These are phyloP conservation scores for Sycophila texana DNA, from an alignment of 2,888 invertebrate genomes.

Conservation along the genomic window DNA sequence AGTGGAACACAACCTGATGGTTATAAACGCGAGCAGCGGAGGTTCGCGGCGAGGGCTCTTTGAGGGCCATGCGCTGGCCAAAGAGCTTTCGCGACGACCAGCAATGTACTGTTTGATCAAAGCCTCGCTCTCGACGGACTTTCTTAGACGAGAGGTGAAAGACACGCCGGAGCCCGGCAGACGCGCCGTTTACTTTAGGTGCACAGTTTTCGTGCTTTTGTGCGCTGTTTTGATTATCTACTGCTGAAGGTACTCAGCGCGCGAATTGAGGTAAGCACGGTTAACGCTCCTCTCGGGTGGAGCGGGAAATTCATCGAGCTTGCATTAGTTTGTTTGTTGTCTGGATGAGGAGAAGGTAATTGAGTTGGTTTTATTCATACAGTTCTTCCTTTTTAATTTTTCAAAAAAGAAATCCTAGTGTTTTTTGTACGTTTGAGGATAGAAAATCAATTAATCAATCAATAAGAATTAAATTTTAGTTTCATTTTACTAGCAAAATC, in stretches of 20 bases:
- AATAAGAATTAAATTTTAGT: background rate
- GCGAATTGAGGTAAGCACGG: background rate
- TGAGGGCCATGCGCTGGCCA: background rate
- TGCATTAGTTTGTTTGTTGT: background rate
- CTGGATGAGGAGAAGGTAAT: background rate
- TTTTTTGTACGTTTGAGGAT: background rate
- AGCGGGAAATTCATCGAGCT: no score
- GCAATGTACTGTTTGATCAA: constrained; percentile 6
- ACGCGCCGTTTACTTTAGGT: background rate
- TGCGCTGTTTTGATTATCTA: background rate
- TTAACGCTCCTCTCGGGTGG: background rate
- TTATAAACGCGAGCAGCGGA: background rate
- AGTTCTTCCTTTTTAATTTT: background rate
- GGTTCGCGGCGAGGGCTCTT: background rate
- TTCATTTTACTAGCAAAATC: background rate
- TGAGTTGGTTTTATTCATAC: no score
- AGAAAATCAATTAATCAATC: background rate
- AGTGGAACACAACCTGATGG: background rate
- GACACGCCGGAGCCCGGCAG: background rate
- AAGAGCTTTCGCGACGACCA: no score
- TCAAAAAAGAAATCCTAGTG: no score
- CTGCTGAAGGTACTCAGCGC: background rate
- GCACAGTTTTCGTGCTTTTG: background rate
- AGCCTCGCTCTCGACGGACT: background rate
- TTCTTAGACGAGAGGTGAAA: constrained; percentile 8